Percentiles rank a stretch among this genome's conserved stretches.
These are phyloP conservation scores for Microtus montanus DNA, from an alignment of 2,113 vertebrate genomes.

Conservation along the genomic window DNA sequence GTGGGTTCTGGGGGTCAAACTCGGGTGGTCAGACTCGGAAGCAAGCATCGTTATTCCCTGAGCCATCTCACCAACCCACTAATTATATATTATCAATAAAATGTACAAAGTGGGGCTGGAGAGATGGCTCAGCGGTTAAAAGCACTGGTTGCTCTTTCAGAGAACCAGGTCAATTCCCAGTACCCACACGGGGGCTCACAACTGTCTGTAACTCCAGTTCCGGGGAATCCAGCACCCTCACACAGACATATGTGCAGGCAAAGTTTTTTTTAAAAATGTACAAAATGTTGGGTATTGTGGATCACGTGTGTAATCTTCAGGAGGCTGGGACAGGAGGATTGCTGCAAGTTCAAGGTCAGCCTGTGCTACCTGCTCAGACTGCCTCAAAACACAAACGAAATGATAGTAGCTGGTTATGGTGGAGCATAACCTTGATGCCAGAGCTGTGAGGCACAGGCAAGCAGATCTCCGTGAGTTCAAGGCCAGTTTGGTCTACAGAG, in stretches of 20 bases:
- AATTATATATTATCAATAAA: neutral
- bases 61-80: neutral
- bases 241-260: too few species aligned
- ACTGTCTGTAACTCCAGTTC: too few species aligned
- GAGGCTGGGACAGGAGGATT: neutral
- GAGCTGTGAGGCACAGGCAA: neutral
- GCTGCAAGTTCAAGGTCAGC: neutral
- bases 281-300: too few species aligned
- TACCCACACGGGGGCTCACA: too few species aligned
- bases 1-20: neutral
- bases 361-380: neutral
- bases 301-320: neutral
- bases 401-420: neutral
- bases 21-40: neutral
- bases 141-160: too few species aligned
- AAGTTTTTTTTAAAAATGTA: neutral
- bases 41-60: neutral
- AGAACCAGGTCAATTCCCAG: too few species aligned
- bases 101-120: neutral
- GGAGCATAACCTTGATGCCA: neutral
- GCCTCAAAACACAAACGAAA: neutral
- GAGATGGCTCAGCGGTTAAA: too few species aligned
- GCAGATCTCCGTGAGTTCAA: neutral
- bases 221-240: too few species aligned
- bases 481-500: too few species aligned